A percentile compares a stretch with the other conserved stretches of the same genome.
Evolutionary conservation across 2,797 vertebrate species (phyloP).

Genomic region (Arnoldichthys spilopterus): DNA sequence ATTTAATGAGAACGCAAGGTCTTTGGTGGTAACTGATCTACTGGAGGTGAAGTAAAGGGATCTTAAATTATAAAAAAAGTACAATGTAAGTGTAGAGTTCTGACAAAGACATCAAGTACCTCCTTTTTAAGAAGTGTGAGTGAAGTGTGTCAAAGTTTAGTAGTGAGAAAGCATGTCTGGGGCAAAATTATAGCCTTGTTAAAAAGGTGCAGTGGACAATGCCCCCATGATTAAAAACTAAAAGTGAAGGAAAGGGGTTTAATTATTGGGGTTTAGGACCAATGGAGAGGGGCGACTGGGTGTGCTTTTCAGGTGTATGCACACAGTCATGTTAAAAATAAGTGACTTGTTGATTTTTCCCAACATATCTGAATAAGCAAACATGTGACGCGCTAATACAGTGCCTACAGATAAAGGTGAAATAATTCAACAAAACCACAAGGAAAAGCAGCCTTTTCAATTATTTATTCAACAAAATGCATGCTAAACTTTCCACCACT

Average conservation of each 20-base stretch:
- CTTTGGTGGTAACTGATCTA: neutral
- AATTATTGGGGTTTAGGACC: neutral
- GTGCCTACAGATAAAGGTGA: too few relatives aligned
- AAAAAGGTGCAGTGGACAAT: neutral
- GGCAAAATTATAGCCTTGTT: constrained; percentile 7
- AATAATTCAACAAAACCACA: too few relatives aligned
- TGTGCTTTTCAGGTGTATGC: neutral
- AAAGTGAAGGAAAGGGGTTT: neutral
- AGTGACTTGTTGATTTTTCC: too few relatives aligned
- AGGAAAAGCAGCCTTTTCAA: too few relatives aligned
- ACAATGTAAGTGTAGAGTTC: neutral
- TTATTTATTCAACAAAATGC: too few relatives aligned
- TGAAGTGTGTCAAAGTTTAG: neutral
- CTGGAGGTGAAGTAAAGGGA: neutral
- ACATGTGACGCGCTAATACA: too few relatives aligned
- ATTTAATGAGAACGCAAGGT: neutral
- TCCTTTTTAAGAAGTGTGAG: neutral
- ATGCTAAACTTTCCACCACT: too few relatives aligned
- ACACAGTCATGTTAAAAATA: too few relatives aligned
- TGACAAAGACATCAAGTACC: neutral
- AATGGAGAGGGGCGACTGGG: neutral
- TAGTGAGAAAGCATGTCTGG: neutral
- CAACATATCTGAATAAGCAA: too few relatives aligned
- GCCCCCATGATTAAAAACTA: neutral
- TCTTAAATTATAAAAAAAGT: neutral